Evolutionary conservation across 2,113 vertebrate species (phyloP).

Genomic region (Eulemur rufifrons): DNA sequence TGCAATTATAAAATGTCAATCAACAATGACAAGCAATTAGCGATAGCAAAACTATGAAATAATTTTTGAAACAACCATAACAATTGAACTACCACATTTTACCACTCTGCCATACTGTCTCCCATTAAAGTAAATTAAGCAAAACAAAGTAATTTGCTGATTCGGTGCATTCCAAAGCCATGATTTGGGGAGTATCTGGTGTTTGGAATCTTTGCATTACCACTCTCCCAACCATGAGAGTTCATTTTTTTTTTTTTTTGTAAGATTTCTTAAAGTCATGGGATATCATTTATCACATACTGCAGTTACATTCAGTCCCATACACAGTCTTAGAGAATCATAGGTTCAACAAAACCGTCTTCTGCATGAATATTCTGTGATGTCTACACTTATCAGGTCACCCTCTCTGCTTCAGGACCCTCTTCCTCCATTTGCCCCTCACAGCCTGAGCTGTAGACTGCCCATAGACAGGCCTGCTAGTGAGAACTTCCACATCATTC

Average conservation of each 20-base stretch:
- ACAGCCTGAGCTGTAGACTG: neutral
- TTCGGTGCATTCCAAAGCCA: neutral
- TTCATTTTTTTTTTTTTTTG: neutral
- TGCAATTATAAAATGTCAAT: neutral
- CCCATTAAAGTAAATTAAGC: constrained; percentile 13
- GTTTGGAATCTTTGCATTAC: neutral
- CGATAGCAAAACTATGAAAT: neutral
- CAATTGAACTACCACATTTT: neutral
- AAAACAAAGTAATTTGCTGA: constrained; percentile 27
- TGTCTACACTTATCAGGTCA: neutral
- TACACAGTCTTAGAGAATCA: neutral
- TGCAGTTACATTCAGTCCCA: neutral
- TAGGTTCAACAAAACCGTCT: neutral
- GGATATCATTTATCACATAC: neutral
- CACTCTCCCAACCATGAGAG: neutral
- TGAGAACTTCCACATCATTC: neutral
- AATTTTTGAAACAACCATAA: constrained; percentile 3
- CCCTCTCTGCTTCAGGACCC: neutral
- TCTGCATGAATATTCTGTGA: neutral
- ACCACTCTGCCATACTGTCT: neutral
- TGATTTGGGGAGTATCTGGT: neutral
- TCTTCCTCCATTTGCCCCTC: neutral
- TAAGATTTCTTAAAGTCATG: constrained; percentile 7
- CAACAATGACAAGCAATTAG: neutral
- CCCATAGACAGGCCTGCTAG: neutral